These are phyloP conservation scores for Tapirus indicus DNA, from an alignment of 2,797 vertebrate species.

Conservation along the genomic window DNA sequence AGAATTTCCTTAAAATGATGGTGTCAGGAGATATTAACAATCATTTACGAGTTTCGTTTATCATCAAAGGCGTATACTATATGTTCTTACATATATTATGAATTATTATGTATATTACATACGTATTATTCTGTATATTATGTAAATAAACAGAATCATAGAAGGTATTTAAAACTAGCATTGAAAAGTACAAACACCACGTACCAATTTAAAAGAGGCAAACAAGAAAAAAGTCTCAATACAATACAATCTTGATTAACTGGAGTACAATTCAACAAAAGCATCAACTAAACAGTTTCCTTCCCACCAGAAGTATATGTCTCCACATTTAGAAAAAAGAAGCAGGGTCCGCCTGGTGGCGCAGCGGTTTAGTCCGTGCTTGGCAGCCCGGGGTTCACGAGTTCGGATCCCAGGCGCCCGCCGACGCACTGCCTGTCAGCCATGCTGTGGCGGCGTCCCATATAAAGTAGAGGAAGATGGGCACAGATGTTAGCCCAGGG, in stretches of 20 bases:
- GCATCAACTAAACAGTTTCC: constrained; percentile 22
- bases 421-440: too few relatives aligned
- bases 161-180: constrained; percentile 25
- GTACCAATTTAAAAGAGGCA: constrained; percentile 41
- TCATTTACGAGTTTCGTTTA: neutral
- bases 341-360: too few relatives aligned
- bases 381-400: too few relatives aligned
- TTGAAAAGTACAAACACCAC: constrained; percentile 38
- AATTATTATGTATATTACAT: neutral
- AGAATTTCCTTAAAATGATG: constrained; percentile 3
- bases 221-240: neutral
- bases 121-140: neutral
- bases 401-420: too few relatives aligned
- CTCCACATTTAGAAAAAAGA: constrained; percentile 32
- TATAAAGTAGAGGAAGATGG: too few relatives aligned
- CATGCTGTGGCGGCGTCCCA: too few relatives aligned
- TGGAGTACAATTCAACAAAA: constrained; percentile 9
- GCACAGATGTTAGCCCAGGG: too few relatives aligned
- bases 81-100: neutral
- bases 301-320: constrained; percentile 15
- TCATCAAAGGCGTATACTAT: neutral
- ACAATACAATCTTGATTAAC: neutral
- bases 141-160: neutral
- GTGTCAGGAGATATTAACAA: constrained; percentile 1
- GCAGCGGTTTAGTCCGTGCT: too few relatives aligned